Evolutionary conservation across 2,113 vertebrate genomes (phyloP).

Genomic region (Nothoprocta pentlandii): DNA sequence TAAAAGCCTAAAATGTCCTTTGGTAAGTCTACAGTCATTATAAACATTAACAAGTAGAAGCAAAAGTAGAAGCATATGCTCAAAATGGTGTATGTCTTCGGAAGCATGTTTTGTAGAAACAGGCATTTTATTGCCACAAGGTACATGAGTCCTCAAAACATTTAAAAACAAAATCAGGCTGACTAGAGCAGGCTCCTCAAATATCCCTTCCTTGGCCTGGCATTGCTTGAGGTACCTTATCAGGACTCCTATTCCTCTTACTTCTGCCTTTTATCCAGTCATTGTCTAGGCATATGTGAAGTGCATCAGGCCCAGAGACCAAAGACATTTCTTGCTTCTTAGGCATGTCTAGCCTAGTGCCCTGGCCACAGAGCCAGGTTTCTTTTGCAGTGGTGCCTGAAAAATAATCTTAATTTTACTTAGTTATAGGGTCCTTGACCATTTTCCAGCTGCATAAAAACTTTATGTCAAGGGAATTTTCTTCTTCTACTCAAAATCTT

Average conservation of each 20-base stretch:
- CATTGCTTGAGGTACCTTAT: not conserved
- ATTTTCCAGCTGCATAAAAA: not conserved
- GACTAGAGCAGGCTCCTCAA: not conserved
- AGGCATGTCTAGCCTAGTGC: not conserved
- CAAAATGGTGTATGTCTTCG: not conserved
- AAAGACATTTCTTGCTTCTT: not conserved
- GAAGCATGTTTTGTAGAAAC: not conserved
- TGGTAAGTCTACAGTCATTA: not conserved
- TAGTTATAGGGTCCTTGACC: not conserved
- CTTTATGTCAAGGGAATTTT: conserved; percentile 1
- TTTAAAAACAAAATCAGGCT: not conserved
- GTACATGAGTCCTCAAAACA: not conserved
- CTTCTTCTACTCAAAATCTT: conserved; percentile 12
- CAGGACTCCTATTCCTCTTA: not conserved
- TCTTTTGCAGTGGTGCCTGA: not conserved
- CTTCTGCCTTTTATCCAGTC: not conserved
- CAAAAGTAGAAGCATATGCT: not conserved
- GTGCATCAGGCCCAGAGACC: not conserved
- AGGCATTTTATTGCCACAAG: not conserved
- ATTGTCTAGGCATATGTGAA: accelerated
- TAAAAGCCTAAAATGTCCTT: not conserved
- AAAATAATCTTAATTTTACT: not conserved
- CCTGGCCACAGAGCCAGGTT: not conserved
- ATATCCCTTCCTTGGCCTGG: not conserved
- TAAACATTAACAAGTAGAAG: conserved; percentile 19